Conservation (phyloP, 1,140 invertebrate genomes). For the Dreissena polymorpha region DNA sequence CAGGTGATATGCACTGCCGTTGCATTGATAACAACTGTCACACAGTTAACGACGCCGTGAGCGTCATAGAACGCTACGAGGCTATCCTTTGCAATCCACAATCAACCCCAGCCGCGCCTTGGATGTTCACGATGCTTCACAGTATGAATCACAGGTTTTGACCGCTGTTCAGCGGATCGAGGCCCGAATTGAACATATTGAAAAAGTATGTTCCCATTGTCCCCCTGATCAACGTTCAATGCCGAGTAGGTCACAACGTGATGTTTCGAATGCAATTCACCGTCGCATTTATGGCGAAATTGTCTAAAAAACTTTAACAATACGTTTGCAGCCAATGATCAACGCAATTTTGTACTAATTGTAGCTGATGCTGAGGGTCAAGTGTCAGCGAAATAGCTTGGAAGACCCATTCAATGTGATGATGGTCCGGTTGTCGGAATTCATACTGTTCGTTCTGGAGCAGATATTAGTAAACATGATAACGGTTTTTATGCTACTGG, state of each 20-base stretch:
- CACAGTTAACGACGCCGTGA: neutral
- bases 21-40: constrained; percentile 3
- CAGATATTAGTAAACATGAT: neutral
- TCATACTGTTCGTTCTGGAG: constrained; percentile 1
- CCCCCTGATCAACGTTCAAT: neutral
- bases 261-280: neutral
- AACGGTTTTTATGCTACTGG: constrained; percentile 9
- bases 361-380: neutral
- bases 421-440: neutral
- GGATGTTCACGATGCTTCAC: neutral
- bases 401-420: neutral
- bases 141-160: neutral
- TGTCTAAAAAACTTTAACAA: neutral
- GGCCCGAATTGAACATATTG: neutral
- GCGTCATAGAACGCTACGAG: neutral
- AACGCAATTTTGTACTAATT: neutral
- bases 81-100: neutral
- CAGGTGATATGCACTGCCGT: constrained; percentile 4
- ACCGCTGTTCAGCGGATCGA: neutral
- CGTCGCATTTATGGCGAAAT: neutral
- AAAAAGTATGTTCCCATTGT: neutral
- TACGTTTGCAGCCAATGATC: neutral
- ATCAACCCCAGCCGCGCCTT: neutral
- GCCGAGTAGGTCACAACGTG: neutral
- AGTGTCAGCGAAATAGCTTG: neutral